Evolutionary conservation across 1,140 invertebrate species (phyloP).

Genomic region (Wiebesia pumilae): DNA sequence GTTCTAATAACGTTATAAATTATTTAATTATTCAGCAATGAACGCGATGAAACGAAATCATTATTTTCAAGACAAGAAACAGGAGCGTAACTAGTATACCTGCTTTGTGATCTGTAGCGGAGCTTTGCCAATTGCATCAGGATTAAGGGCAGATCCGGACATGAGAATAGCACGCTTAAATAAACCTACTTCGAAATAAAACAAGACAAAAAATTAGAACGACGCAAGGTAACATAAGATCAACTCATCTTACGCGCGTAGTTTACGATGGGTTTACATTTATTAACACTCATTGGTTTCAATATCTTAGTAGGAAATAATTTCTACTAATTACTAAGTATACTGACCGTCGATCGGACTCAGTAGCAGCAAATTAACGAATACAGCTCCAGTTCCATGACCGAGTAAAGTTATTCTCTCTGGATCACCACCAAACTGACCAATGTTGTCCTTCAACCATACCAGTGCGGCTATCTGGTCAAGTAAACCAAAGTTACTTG

Average conservation of each 20-base stretch:
- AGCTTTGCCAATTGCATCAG: constrained; percentile 90
- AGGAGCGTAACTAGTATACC: constrained; percentile 56
- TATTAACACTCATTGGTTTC: too few species aligned
- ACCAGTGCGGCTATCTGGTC: constrained; percentile 91
- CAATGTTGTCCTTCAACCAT: constrained; percentile 92
- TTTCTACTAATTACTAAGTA: neutral
- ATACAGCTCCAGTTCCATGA: constrained; percentile 94
- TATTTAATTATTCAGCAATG: too few species aligned
- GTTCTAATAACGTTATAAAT: too few species aligned
- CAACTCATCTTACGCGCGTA: too few species aligned
- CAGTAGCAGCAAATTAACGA: constrained; percentile 91
- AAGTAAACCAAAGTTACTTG: constrained; percentile 90
- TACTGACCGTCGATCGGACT: constrained; percentile 80
- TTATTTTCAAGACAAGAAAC: neutral
- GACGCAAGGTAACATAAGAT: too few species aligned
- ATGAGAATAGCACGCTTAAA: constrained; percentile 95
- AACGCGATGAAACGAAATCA: too few species aligned
- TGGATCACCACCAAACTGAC: constrained; percentile 90
- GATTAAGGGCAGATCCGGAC: constrained; percentile 93
- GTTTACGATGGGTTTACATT: too few species aligned
- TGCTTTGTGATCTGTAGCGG: constrained; percentile 86
- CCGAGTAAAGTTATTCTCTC: constrained; percentile 91
- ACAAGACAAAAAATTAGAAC: neutral
- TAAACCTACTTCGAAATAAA: constrained; percentile 77
- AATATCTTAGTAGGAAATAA: too few species aligned